phyloP scores from a whole-genome alignment of 1,140 invertebrate species.

The Dendrolimus punctatus region DNA sequence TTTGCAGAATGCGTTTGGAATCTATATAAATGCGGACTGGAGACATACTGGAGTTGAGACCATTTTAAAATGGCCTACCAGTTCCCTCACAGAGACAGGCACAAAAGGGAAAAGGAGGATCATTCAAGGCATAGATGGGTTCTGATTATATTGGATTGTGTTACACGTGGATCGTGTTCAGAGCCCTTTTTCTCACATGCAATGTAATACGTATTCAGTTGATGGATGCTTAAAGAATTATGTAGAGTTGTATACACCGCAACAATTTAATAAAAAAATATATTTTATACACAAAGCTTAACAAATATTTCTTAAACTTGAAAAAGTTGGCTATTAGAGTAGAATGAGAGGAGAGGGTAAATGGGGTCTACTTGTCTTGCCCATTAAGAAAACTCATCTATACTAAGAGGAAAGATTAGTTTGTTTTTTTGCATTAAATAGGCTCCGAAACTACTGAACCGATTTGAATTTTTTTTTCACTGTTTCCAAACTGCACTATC shows the following conservation, averaged over 20 bases:
- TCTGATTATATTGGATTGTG: slow-evolving; percentile 38
- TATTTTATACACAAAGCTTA: neutral
- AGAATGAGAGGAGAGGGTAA: too few species aligned
- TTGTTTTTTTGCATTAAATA: too few species aligned
- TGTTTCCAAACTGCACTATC: too few species aligned
- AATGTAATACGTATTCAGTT: slow-evolving; percentile 35
- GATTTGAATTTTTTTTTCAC: too few species aligned
- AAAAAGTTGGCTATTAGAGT: too few species aligned
- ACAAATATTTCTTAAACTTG: too few species aligned
- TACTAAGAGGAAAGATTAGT: too few species aligned
- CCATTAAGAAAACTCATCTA: too few species aligned
- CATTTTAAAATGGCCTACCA: slow-evolving; percentile 24
- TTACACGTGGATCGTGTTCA: slow-evolving; percentile 27
- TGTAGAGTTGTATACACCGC: slow-evolving; percentile 19
- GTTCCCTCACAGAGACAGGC: neutral
- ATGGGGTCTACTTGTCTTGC: too few species aligned
- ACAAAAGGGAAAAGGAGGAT: too few species aligned
- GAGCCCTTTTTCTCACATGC: slow-evolving; percentile 46
- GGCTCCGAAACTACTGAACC: too few species aligned
- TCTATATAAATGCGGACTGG: slow-evolving; percentile 61
- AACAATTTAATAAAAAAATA: neutral
- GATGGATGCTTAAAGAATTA: slow-evolving; percentile 10
- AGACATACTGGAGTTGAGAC: slow-evolving; percentile 29
- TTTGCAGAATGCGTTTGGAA: slow-evolving; percentile 56
- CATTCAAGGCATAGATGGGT: slow-evolving; percentile 6